Conservation (phyloP, 2,113 vertebrate genomes). For the Macquaria australasica region DNA sequence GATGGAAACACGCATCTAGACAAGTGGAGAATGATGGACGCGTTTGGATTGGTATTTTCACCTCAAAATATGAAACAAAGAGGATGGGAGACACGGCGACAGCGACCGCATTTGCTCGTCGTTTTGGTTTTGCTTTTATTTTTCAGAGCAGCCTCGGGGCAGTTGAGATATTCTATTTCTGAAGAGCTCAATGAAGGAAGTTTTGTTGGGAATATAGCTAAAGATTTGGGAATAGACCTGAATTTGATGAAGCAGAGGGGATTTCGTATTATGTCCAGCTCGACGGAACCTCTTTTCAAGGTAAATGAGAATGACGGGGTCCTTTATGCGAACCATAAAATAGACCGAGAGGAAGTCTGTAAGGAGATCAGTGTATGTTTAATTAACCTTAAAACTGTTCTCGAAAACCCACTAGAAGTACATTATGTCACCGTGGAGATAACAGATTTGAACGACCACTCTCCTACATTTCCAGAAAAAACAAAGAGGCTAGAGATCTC, state of each 20-base stretch:
- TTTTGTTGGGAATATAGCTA: slow-evolving; percentile 74
- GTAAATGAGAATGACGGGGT: slow-evolving; percentile 73
- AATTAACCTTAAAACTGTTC: slow-evolving; percentile 72
- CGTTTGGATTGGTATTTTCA: slow-evolving; percentile 1
- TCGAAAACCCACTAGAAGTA: slow-evolving; percentile 85
- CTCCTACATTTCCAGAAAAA: slow-evolving; percentile 77
- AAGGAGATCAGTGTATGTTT: slow-evolving; percentile 65
- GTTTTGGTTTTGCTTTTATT: slow-evolving; percentile 51
- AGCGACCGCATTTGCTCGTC: neutral
- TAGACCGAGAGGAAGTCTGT: slow-evolving; percentile 75
- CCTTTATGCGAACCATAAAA: slow-evolving; percentile 61
- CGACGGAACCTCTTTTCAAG: slow-evolving; percentile 66
- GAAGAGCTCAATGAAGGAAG: slow-evolving; percentile 75
- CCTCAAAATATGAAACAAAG: slow-evolving; percentile 62
- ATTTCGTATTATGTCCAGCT: slow-evolving; percentile 72
- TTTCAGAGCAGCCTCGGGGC: slow-evolving; percentile 55
- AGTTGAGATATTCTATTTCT: slow-evolving; percentile 71
- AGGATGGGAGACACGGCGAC: slow-evolving; percentile 48
- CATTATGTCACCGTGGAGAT: slow-evolving; percentile 86
- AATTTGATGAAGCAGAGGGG: slow-evolving; percentile 59
- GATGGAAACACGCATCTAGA: neutral
- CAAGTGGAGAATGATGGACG: neutral
- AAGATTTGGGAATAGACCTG: slow-evolving; percentile 77
- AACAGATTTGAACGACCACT: slow-evolving; percentile 86
- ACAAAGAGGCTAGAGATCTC: slow-evolving; percentile 73